A percentile compares a stretch with the other conserved stretches of the same genome.
These are phyloP conservation scores for Ciona savignyi DNA, from an alignment of 23 tunicate species.

Conservation along the genomic window DNA sequence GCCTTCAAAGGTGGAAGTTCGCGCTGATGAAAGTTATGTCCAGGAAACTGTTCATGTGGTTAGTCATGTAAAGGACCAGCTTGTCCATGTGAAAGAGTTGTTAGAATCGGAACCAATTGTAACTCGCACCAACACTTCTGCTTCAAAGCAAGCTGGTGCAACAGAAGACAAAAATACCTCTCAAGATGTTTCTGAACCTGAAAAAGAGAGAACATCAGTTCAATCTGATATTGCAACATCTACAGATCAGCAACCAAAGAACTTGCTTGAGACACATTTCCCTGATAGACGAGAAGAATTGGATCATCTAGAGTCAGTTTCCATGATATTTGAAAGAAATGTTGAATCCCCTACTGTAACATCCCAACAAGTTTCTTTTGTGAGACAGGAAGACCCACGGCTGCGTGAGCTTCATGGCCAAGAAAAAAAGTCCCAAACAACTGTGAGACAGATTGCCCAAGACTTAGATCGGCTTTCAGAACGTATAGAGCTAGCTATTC, in stretches of 20 bases:
- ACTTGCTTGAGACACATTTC: not conserved
- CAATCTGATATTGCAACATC: too few relatives aligned
- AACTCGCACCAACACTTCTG: not conserved
- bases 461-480: constrained; percentile 11
- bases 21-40: constrained; percentile 11
- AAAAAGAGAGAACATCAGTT: too few relatives aligned
- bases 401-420: constrained; percentile 16
- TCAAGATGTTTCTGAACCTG: too few relatives aligned
- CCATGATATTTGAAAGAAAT: constrained; percentile 29
- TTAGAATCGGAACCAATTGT: constrained; percentile 21
- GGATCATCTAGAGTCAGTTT: constrained; percentile 7
- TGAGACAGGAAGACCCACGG: not conserved
- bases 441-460: constrained; percentile 2
- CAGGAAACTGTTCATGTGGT: constrained; percentile 70
- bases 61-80: constrained; percentile 26
- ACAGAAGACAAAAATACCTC: too few relatives aligned
- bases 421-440: not conserved
- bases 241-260: too few relatives aligned
- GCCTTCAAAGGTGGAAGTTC: not conserved
- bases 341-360: constrained; percentile 4
- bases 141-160: not conserved
- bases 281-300: not conserved
- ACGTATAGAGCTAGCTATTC: constrained; percentile 12
- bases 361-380: not conserved
- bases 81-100: constrained; percentile 42